Conservation (phyloP, 2,888 invertebrate species). For the Ormyrus labotus region DNA sequence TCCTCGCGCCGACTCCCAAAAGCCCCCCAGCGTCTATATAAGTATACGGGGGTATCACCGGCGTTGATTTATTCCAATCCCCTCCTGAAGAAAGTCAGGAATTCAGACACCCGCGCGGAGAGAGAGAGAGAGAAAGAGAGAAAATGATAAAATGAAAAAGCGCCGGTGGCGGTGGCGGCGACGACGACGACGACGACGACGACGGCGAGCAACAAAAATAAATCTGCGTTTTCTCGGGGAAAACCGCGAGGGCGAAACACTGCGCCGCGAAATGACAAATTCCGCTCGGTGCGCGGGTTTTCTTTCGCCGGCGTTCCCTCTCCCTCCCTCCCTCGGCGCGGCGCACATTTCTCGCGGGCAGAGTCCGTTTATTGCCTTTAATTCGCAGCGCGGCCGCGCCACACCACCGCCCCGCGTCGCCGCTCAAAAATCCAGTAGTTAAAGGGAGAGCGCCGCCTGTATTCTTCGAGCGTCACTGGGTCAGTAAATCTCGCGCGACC, state of each 20-base stretch:
- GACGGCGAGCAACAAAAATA: conserved; percentile 38
- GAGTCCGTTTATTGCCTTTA: conserved; percentile 24
- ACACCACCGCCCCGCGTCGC: not conserved
- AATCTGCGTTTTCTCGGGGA: conserved; percentile 52
- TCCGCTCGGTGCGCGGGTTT: conserved; percentile 2
- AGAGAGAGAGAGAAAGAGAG: conserved; percentile 2
- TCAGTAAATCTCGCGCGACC: conserved; percentile 46
- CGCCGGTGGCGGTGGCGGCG: too few relatives aligned
- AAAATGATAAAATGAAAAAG: conserved; percentile 22
- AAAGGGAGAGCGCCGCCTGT: not conserved
- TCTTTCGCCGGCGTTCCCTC: not conserved
- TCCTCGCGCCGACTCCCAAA: conserved; percentile 24
- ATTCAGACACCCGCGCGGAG: conserved; percentile 40
- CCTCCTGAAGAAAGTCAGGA: conserved; percentile 43
- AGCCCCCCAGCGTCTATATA: not conserved
- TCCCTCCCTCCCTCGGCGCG: too few relatives aligned
- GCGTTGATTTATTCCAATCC: conserved; percentile 48
- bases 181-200: not conserved
- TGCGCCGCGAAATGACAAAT: conserved; percentile 50
- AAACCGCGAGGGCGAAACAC: conserved; percentile 24
- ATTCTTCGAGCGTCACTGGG: conserved; percentile 45
- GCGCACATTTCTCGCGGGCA: conserved; percentile 1
- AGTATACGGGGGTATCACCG: not conserved
- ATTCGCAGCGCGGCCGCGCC: not conserved
- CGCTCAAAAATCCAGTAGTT: conserved; percentile 4